Conservation (phyloP, 1,140 invertebrate species). For the Apolygus lucorum region DNA sequence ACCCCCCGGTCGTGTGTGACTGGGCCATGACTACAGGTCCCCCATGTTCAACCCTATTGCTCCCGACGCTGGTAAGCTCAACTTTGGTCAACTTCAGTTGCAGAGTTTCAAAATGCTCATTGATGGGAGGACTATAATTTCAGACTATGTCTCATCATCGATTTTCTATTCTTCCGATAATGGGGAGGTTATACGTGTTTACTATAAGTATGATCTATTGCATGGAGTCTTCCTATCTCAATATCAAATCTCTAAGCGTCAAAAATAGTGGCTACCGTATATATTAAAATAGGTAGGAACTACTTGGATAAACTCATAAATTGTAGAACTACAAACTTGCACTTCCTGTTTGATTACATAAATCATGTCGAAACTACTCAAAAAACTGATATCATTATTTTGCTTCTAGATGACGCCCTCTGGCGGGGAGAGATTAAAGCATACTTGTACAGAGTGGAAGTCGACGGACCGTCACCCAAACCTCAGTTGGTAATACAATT, state of each 20-base stretch:
- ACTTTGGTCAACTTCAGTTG: no score
- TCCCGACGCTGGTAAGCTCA: neutral
- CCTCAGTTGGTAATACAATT: neutral
- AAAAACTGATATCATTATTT: neutral
- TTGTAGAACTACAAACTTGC: neutral
- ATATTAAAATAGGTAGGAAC: neutral
- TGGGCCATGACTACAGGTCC: neutral
- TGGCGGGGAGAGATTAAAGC: conserved; percentile 9
- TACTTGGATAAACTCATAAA: neutral
- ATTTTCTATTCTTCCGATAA: neutral
- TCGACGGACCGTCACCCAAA: neutral
- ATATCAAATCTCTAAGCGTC: neutral
- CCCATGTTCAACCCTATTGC: neutral
- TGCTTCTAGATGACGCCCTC: conserved; percentile 6
- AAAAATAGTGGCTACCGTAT: neutral
- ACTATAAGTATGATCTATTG: neutral
- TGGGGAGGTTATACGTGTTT: neutral
- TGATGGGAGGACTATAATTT: neutral
- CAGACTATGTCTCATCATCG: neutral
- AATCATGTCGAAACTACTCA: neutral
- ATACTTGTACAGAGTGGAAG: conserved; percentile 6
- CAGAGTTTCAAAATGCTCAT: neutral
- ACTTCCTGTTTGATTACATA: neutral
- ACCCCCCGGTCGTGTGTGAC: neutral
- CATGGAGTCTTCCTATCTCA: neutral